Evolutionary conservation across 1,140 invertebrate species (phyloP), one percentile per base, ranked within the genome.

Genomic region (Acromyrmex echinatior): DNA sequence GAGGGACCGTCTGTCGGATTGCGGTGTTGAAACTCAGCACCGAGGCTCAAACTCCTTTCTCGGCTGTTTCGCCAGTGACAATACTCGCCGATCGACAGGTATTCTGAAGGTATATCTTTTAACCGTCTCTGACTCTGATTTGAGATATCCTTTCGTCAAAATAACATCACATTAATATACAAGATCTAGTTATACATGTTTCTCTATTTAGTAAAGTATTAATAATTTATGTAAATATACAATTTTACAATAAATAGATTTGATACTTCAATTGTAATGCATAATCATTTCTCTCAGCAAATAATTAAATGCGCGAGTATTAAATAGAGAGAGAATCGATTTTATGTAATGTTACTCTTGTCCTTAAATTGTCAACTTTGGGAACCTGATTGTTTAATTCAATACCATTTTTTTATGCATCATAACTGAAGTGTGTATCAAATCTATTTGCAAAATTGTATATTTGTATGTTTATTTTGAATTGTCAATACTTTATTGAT

Each of bases 361-460:
- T 21, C 6, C 1, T 35, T 39, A 21, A 25, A 63, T n/a, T 66
- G 79, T 56, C 6, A 35, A 12, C 7, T 49, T 25, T 68, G 35
- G n/a, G n/a, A n/a, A n/a, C n/a, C 71, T 21, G 25, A 85, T 25
- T 39, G 1, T 70, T 45, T 62, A 63, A 70, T 73, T 65, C 39
- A 53, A 73, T 65, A 14, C 21, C 12, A 31, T 65, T 60, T 82
- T 53, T 35, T 18, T 12, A 28, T 25, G 0, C 2, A 9, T 4
- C 6, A 6, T 31, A 14, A 16, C n/a, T 0, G 1, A 18, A 21
- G 25, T 31, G 2, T 6, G 16, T 14, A 21, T 53, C 45, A 63
- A 53, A 51, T 60, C 3, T 9, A 18, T 35, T 53, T 53, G 18
- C 7, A 28, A 25, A 68, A 45, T 71, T 39, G 25, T 39, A 49